Evolutionary conservation across 2,797 vertebrate species (phyloP).

Genomic region (Acanthis flammea): DNA sequence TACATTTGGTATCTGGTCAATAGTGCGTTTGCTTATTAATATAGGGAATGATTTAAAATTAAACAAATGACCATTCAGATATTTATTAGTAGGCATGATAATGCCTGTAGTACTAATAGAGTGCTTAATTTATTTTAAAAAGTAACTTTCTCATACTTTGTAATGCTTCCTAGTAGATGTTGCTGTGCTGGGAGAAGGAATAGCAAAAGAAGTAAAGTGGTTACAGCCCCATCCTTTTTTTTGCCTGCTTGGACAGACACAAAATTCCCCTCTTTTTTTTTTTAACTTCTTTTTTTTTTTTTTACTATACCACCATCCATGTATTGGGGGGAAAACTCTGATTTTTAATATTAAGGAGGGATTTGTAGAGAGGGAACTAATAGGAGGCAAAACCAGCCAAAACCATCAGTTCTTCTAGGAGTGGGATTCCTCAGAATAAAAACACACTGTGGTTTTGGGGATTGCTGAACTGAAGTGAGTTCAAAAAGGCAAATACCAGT

Average conservation of each 20-base stretch:
- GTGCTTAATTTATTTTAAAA: not conserved
- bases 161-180: not conserved
- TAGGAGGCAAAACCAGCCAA: not conserved
- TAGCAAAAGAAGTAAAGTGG: not conserved
- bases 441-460: not conserved
- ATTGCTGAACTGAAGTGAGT: not conserved
- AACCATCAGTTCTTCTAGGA: not conserved
- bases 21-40: conserved; percentile 43
- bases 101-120: not conserved
- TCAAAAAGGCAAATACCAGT: not conserved
- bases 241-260: not conserved
- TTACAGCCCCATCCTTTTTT: not conserved
- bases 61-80: not conserved
- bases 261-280: not conserved
- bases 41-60: conserved; percentile 17
- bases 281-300: not conserved
- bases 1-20: conserved; percentile 23
- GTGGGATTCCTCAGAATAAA: not conserved
- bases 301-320: not conserved
- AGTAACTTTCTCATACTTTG: not conserved
- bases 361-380: not conserved
- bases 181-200: not conserved
- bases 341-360: not conserved
- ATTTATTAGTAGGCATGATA: not conserved
- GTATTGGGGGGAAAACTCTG: fast-evolving